These are phyloP conservation scores for Homarus gammarus DNA, from an alignment of 2,888 invertebrate species.

Conservation along the genomic window DNA sequence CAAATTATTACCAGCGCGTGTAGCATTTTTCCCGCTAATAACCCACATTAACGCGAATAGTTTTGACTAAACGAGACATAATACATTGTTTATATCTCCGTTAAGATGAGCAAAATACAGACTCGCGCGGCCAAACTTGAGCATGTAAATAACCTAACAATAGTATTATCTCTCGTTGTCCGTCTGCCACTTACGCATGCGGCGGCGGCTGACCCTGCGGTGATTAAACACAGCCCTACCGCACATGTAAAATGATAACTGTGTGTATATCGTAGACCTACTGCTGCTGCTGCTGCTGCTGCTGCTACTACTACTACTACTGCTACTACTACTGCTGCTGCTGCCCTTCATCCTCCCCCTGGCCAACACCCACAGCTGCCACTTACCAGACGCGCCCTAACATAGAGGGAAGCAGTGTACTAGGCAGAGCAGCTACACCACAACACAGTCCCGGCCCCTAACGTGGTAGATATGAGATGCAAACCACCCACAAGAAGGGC, in stretches of 20 bases:
- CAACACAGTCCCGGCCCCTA: background rate
- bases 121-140: conserved; percentile 3
- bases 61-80: conserved; percentile 55
- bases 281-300: no score
- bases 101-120: conserved; percentile 17
- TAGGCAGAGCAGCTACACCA: background rate
- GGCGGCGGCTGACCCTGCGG: background rate
- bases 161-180: conserved; percentile 3
- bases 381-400: background rate
- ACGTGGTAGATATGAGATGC: background rate
- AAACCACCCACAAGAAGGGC: conserved; percentile 6
- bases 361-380: background rate
- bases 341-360: background rate
- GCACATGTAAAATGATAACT: background rate
- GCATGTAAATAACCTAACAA: conserved; percentile 35
- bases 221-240: background rate
- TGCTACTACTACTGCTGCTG: background rate
- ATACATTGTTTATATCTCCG: conserved; percentile 30
- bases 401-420: background rate
- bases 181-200: conserved; percentile 10
- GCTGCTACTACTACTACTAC: no score
- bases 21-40: conserved; percentile 24
- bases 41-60: conserved; percentile 46
- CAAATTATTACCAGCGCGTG: conserved; percentile 37
- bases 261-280: background rate